Conservation (phyloP, 2,888 invertebrate genomes). For the Amaurobius ferox region DNA sequence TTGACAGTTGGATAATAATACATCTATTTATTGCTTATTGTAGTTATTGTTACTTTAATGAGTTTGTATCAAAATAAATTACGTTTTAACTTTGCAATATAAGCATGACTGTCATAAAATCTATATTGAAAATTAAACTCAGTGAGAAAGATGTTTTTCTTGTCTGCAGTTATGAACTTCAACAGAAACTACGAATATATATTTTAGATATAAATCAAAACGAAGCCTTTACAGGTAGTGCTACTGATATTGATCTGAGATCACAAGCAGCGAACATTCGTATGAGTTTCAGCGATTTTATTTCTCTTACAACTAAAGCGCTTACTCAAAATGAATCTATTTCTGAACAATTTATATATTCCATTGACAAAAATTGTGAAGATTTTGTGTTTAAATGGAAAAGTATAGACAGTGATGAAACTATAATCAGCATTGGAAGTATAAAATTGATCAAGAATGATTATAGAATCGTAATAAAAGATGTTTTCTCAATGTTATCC, state of each 20-base stretch:
- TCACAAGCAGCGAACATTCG: conserved; percentile 40
- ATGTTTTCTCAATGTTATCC: conserved; percentile 18
- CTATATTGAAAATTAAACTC: conserved; percentile 31
- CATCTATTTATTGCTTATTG: too few species aligned
- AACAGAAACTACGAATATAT: conserved; percentile 11
- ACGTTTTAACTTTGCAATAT: too few species aligned
- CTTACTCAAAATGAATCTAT: not conserved
- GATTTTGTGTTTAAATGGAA: conserved; percentile 55
- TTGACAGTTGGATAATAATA: too few species aligned
- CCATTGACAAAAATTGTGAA: conserved; percentile 17
- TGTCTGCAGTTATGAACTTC: conserved; percentile 12
- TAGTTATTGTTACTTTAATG: too few species aligned
- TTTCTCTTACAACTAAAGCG: conserved; percentile 12
- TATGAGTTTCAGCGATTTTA: conserved; percentile 39
- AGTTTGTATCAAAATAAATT: too few species aligned
- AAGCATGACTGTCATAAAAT: too few species aligned
- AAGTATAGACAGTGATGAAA: conserved; percentile 45
- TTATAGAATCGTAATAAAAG: not conserved
- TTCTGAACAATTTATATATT: conserved; percentile 21
- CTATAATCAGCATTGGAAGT: conserved; percentile 34
- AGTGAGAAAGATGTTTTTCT: conserved; percentile 33
- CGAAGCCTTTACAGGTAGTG: conserved; percentile 37
- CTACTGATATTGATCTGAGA: conserved; percentile 35
- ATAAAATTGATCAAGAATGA: conserved; percentile 18
- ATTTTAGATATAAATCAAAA: conserved; percentile 24